Evolutionary conservation across 1,140 invertebrate genomes (phyloP).

Genomic region (Laupala kohalensis): DNA sequence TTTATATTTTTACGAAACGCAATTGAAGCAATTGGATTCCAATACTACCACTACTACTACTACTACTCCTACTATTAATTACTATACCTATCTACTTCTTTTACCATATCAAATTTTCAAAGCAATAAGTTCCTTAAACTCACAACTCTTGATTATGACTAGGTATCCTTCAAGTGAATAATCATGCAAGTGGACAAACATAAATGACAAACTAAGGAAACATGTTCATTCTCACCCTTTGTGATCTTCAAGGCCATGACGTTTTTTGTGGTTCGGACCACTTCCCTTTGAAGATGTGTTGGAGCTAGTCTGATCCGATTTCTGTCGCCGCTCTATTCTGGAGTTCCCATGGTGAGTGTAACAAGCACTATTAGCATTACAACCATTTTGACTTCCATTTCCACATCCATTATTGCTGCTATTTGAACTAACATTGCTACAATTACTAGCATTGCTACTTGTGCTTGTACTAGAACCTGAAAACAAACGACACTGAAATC

Average conservation of each 20-base stretch:
- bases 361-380: constrained; percentile 4
- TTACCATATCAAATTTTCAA: too few relatives aligned
- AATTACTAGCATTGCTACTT: background rate
- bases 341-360: constrained; percentile 7
- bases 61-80: too few relatives aligned
- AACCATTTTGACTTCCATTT: constrained; percentile 5
- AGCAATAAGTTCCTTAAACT: too few relatives aligned
- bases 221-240: background rate
- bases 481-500: background rate
- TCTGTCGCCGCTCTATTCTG: constrained; percentile 1
- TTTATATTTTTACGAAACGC: too few relatives aligned
- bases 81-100: too few relatives aligned
- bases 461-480: background rate
- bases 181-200: background rate
- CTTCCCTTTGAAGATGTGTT: constrained; percentile 7
- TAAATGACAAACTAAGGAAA: background rate
- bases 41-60: too few relatives aligned
- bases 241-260: constrained; percentile 2
- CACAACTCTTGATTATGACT: too few relatives aligned
- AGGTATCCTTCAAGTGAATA: too few relatives aligned
- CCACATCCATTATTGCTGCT: background rate
- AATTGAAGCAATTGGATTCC: too few relatives aligned
- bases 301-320: constrained; percentile 5
- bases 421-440: background rate
- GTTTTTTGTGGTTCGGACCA: constrained; percentile 15